Base-by-base conservation (phyloP, 1,140 invertebrate genomes). In the Polyergus mexicanus region DNA sequence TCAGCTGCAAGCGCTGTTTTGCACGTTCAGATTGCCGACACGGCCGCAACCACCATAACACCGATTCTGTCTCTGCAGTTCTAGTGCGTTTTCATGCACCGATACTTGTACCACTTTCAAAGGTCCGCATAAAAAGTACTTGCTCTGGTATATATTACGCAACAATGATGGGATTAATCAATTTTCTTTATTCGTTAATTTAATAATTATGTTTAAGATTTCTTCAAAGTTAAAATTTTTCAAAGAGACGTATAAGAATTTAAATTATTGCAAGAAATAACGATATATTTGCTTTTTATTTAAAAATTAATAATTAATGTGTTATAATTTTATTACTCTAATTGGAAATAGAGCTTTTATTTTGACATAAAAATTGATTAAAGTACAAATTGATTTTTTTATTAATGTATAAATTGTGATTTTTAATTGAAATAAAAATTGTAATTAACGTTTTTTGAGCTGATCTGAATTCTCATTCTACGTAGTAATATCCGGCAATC, bases 1-100 rank as follows among this genome's bases (percentile, higher is more conserved):
- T 91, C 89, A 91, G 81, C 86, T 91, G 88, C 90, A 90, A 89
- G 76, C 76, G 88, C 78, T 91, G 89, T 91, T 91, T 91, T 91
- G 88, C 83, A 54, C 84, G 77, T 86, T 58, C 86, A 88, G 88
- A 91, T 90, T 88, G 83, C 88, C 81, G 72, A 84, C 89, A 87
- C 62, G 41, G 85, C 88, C 81, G 41, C 90, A 89, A 83, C 66
- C 77, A 44, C 65, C 47, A 51, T 51, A 54, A 80, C 86, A 87
- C 68, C 65, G 66, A 77, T 77, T 76, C 62, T 47, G 65, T 71
- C 65, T 62, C 54, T 51, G 51, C 62, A 58, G 65, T 68, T 81
- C 72, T 80, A 87, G 80, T 85, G 74, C 88, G 88, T 89, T 87
- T 87, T 65, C 88, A 75, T 87, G 88, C 69, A 85, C 41, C 84